Base-by-base conservation (phyloP, 2,888 invertebrate species). In the Adelognathus sp. region DNA sequence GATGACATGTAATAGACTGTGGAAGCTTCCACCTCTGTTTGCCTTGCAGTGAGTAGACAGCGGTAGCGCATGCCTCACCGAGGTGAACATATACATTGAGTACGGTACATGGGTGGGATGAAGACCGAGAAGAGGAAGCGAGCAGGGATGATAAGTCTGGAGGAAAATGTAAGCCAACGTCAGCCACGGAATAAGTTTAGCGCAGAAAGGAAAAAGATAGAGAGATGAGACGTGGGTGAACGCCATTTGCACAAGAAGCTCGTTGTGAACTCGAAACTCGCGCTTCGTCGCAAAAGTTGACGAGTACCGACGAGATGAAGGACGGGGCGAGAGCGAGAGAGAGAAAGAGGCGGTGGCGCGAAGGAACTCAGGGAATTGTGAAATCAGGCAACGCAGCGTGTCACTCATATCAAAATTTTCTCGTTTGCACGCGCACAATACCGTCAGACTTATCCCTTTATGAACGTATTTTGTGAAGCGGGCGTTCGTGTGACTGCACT, bases 211-310 rank as follows among this genome's bases (percentile, higher is more conserved):
- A n/a, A n/a, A n/a, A n/a, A n/a, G n/a, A 60, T 52, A 31, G 16
- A 58, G 64, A 46, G 60, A 39, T 16, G 39, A 70, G 50, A 44
- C 39, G 58, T 63, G 70, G 50, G 58, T 24, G 69, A 56, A 44
- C 14, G 44, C 39, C 80, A 87, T 89, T 89, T 88, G 88, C 84
- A 84, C 87, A 86, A 87, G 86, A 86, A 86, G 82, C 82, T 84
- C 78, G 58, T 64, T 60, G 85, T 83, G 86, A 88, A 87, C 88
- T 87, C 81, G 82, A 82, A 86, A 84, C 81, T 81, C 71, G 44
- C 81, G 82, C 77, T 79, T 81, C 79, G 81, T 76, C 77, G 67
- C 60, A 74, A 82, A 88, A 89, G 83, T 88, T 74, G 54, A 69
- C 71, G 61, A 64, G 56, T 18, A 58, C 27, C 56, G 70, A 73